Evolutionary conservation across 2,113 vertebrate species (phyloP).

Genomic region (Hepsetus odoe): DNA sequence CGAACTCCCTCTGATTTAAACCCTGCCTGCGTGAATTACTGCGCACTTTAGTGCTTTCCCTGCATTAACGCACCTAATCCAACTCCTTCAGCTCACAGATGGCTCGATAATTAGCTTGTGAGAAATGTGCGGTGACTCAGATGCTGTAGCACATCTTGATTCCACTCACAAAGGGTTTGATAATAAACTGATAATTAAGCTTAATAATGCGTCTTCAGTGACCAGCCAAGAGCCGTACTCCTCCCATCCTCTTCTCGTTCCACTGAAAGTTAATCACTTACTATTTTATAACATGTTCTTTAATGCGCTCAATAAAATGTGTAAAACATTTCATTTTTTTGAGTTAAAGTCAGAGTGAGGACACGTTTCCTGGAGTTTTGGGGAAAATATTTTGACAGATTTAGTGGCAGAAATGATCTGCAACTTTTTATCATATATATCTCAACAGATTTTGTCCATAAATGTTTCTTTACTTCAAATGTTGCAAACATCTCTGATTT

Average conservation of each 20-base stretch:
- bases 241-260: neutral
- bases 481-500: too few relatives aligned
- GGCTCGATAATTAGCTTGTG: neutral
- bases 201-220: neutral
- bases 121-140: neutral
- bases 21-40: neutral
- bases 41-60: neutral
- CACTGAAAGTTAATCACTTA: neutral
- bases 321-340: too few relatives aligned
- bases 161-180: neutral
- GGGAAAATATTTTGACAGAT: too few relatives aligned
- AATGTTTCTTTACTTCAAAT: too few relatives aligned
- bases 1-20: neutral
- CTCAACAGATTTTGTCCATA: too few relatives aligned
- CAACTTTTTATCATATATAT: too few relatives aligned
- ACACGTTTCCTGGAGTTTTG: too few relatives aligned
- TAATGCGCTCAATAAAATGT: too few relatives aligned
- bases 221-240: neutral
- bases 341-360: too few relatives aligned
- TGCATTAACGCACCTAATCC: neutral
- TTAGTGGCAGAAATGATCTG: too few relatives aligned
- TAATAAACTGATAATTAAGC: slow-evolving; percentile 3
- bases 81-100: neutral
- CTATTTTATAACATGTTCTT: too few relatives aligned
- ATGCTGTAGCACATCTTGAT: neutral